Conservation (phyloP, 2,888 invertebrate genomes). For the Lydus trimaculatus region DNA sequence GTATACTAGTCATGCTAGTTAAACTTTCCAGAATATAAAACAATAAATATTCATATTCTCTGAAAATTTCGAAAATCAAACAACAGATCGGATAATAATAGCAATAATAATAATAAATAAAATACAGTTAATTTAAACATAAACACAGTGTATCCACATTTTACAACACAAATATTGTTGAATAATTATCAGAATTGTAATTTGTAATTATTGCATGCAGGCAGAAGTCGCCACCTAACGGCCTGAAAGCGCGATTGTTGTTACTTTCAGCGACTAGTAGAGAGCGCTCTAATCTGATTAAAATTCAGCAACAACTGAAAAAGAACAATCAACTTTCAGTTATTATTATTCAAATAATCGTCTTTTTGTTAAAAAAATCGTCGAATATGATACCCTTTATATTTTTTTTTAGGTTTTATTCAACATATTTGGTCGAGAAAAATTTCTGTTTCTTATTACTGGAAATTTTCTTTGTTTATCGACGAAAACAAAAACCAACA, state of each 20-base stretch:
- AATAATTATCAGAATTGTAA: no score
- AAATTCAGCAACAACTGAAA: not conserved
- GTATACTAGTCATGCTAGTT: constrained; percentile 15
- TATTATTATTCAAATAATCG: not conserved
- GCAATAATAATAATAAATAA: not conserved
- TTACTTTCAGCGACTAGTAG: not conserved
- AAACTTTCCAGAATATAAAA: constrained; percentile 3
- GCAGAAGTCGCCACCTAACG: not conserved
- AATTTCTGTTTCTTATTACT: not conserved
- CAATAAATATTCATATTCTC: not conserved
- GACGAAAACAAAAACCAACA: not conserved
- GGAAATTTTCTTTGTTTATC: not conserved
- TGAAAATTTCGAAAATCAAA: not conserved
- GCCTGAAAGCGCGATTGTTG: not conserved
- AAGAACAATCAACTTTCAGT: not conserved
- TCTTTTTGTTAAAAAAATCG: no score
- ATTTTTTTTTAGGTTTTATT: no score
- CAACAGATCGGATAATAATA: not conserved
- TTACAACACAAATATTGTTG: no score
- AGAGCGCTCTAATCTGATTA: not conserved
- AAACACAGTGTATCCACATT: no score
- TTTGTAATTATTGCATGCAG: not conserved
- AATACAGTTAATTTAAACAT: not conserved
- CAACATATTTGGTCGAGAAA: not conserved
- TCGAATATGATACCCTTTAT: no score